phyloP scores from a whole-genome alignment of 2,888 invertebrate genomes.

The Podotricha telesiphe region DNA sequence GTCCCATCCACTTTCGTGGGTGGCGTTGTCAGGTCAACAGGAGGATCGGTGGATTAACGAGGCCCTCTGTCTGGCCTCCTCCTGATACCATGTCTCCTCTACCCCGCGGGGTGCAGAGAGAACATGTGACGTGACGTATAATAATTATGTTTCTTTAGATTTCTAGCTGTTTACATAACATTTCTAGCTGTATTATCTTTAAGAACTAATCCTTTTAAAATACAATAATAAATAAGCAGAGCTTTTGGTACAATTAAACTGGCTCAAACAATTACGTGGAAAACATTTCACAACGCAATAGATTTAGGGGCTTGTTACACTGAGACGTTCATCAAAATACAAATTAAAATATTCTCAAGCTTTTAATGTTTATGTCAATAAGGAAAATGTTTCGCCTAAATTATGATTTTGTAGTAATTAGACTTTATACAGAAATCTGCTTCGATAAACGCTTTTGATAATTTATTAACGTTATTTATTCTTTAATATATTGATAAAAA shows the following conservation, averaged over 20 bases:
- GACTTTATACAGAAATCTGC: neutral
- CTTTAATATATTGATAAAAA: too few species aligned
- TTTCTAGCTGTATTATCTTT: slow-evolving; percentile 14
- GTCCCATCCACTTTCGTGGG: too few species aligned
- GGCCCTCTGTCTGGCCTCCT: too few species aligned
- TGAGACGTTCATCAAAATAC: slow-evolving; percentile 9
- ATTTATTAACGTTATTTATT: too few species aligned
- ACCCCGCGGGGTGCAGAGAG: too few species aligned
- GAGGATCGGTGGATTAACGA: too few species aligned
- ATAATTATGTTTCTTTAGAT: too few species aligned
- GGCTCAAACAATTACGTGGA: slow-evolving; percentile 13
- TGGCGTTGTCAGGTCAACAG: too few species aligned
- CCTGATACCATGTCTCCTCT: too few species aligned
- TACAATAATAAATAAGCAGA: slow-evolving; percentile 21
- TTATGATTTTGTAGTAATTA: slow-evolving; percentile 7
- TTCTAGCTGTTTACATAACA: too few species aligned
- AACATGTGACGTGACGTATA: too few species aligned
- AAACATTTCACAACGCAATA: slow-evolving; percentile 8
- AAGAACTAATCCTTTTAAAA: slow-evolving; percentile 27
- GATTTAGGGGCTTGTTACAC: slow-evolving; percentile 3
- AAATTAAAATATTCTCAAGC: slow-evolving; percentile 4
- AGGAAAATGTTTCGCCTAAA: slow-evolving; percentile 1
- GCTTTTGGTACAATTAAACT: slow-evolving; percentile 11
- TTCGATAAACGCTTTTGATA: neutral
- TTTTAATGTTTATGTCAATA: slow-evolving; percentile 2